Conservation (phyloP, 2,888 invertebrate species). For the Agriopis marginaria region DNA sequence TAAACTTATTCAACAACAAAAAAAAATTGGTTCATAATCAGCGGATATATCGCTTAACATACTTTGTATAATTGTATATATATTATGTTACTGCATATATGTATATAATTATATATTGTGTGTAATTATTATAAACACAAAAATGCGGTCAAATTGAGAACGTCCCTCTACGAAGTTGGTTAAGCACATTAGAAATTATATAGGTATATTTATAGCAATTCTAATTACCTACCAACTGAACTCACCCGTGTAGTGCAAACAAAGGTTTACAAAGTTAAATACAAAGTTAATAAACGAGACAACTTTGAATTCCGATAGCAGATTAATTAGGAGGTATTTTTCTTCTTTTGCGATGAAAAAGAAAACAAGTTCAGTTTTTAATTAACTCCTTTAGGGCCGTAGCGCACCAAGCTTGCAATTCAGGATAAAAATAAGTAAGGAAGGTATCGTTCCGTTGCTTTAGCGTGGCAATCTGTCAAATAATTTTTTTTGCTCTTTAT, state of each 20-base stretch:
- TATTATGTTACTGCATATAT: too few relatives aligned
- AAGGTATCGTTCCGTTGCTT: background rate
- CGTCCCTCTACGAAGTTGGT: background rate
- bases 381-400: constrained; percentile 22
- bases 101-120: too few relatives aligned
- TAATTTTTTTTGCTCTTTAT: constrained; percentile 1
- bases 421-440: background rate
- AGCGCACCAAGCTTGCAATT: constrained; percentile 4
- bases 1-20: too few relatives aligned
- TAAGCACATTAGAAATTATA: background rate
- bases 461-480: constrained; percentile 13
- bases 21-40: too few relatives aligned
- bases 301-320: constrained; percentile 28
- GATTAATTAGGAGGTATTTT: constrained; percentile 30
- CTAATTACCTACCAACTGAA: background rate
- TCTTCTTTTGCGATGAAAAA: constrained; percentile 18
- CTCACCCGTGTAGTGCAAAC: constrained; percentile 3
- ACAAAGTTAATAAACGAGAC: constrained; percentile 13
- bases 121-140: too few relatives aligned
- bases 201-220: background rate
- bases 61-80: too few relatives aligned
- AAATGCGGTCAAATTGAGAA: too few relatives aligned
- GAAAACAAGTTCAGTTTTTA: constrained; percentile 30
- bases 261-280: constrained; percentile 13
- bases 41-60: too few relatives aligned